phyloP scores from a whole-genome alignment of 1,140 invertebrate species.

The Bombyx mandarina region DNA sequence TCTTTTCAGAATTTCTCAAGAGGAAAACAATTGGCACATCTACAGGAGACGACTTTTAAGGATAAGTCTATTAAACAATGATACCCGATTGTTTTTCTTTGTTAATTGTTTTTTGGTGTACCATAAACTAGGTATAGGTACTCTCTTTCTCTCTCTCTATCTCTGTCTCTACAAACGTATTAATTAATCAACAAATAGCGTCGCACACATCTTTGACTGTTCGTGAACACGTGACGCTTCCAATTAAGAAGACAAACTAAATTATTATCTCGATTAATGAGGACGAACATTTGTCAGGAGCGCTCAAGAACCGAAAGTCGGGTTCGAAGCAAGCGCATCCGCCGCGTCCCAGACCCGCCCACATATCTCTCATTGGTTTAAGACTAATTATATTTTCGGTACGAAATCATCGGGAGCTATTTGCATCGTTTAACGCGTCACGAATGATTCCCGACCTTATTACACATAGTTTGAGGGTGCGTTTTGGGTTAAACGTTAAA shows the following conservation, averaged over 20 bases:
- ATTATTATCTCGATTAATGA: slow-evolving; percentile 69
- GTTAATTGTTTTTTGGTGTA: no score
- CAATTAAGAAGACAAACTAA: slow-evolving; percentile 64
- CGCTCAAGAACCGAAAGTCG: slow-evolving; percentile 49
- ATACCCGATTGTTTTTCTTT: no score
- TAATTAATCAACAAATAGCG: no score
- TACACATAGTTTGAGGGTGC: slow-evolving; percentile 2
- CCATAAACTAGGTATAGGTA: no score
- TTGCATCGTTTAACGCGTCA: slow-evolving; percentile 53
- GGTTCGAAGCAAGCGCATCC: slow-evolving; percentile 44
- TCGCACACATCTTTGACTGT: no score
- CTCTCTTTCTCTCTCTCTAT: no score
- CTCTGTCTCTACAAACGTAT: no score
- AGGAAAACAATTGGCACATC: no score
- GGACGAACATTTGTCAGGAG: slow-evolving; percentile 47
- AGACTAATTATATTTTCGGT: slow-evolving; percentile 57
- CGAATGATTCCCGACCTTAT: slow-evolving; percentile 22
- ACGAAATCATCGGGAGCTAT: slow-evolving; percentile 45
- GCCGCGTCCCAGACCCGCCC: slow-evolving; percentile 33
- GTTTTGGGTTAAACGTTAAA: slow-evolving; percentile 8
- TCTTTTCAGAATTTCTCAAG: no score
- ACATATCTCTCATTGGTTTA: slow-evolving; percentile 47
- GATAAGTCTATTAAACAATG: no score
- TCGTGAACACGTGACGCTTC: slow-evolving; percentile 39
- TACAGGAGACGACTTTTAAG: no score